These are phyloP conservation scores for Heterohyrax brucei DNA, from an alignment of 2,797 vertebrate genomes.

Conservation along the genomic window DNA sequence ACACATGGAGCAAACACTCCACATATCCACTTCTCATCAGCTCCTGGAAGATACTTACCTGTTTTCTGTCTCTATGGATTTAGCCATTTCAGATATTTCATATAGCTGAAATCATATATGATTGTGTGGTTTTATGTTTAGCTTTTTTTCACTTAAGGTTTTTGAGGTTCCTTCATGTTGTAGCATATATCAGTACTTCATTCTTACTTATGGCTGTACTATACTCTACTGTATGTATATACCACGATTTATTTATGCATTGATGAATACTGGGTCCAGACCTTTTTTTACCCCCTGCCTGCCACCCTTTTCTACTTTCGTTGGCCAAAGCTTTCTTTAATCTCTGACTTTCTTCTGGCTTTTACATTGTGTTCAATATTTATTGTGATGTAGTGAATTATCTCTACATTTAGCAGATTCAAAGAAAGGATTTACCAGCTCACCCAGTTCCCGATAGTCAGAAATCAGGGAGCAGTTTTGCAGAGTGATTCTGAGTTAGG, in stretches of 20 bases:
- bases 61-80: neutral
- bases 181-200: neutral
- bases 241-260: neutral
- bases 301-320: neutral
- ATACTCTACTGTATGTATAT: neutral
- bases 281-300: neutral
- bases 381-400: neutral
- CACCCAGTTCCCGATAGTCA: neutral
- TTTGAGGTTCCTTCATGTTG: neutral
- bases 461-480: neutral
- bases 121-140: neutral
- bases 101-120: neutral
- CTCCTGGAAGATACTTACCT: neutral
- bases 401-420: neutral
- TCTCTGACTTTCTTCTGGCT: neutral
- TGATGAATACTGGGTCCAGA: neutral
- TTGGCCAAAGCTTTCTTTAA: neutral
- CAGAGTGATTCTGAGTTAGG: neutral
- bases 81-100: neutral
- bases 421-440: slow-evolving; percentile 6
- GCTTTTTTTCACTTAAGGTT: neutral
- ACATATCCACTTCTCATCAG: neutral
- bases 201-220: neutral
- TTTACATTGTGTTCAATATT: neutral
- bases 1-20: neutral